A percentile compares a stretch with the other conserved stretches of the same genome.
These are phyloP conservation scores for Tanaodytes sp. DNA, from an alignment of 2,888 invertebrate species.

Conservation along the genomic window DNA sequence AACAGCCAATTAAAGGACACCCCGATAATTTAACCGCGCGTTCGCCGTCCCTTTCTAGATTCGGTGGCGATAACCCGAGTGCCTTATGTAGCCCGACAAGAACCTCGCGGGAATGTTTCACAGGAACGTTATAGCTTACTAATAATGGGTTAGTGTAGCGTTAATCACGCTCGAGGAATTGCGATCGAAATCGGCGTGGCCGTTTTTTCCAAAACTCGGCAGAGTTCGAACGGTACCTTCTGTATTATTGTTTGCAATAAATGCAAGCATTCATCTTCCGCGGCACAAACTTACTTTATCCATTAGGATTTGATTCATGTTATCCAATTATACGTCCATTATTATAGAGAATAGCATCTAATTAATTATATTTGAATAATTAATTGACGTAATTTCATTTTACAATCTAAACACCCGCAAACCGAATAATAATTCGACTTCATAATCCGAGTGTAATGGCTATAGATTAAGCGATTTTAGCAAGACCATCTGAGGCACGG, in stretches of 20 bases:
- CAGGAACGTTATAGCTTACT: constrained; percentile 62
- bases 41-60: constrained; percentile 60
- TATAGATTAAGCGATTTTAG: constrained; percentile 18
- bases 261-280: constrained; percentile 1
- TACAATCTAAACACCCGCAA: constrained; percentile 14
- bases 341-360: constrained; percentile 13
- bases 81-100: constrained; percentile 39
- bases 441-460: not conserved
- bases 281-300: constrained; percentile 12
- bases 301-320: constrained; percentile 4
- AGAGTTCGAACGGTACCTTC: not conserved
- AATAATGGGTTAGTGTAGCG: constrained; percentile 61
- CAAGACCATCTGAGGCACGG: not conserved
- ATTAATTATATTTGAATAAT: constrained; percentile 34
- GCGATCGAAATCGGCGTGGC: constrained; percentile 20
- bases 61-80: constrained; percentile 60
- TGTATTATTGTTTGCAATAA: not conserved
- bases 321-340: not conserved
- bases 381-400: constrained; percentile 26
- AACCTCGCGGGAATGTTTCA: constrained; percentile 54
- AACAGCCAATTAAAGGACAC: constrained; percentile 64
- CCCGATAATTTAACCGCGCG: constrained; percentile 66
- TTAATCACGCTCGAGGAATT: constrained; percentile 55
- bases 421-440: constrained; percentile 7
- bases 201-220: constrained; percentile 14